Conservation (phyloP, 2,888 invertebrate genomes). For the Drosophila quinaria region DNA sequence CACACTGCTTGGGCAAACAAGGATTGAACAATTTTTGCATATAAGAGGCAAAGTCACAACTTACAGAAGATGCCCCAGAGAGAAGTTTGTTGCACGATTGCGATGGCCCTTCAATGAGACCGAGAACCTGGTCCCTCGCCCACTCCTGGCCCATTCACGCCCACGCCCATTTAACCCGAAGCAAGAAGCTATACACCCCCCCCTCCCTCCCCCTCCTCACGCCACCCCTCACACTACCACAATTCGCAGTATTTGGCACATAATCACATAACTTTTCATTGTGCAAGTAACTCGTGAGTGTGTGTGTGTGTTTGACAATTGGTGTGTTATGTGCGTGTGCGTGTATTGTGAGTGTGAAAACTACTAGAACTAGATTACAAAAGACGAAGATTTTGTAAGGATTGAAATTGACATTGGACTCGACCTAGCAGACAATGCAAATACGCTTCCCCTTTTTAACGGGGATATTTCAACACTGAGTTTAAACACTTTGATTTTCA, state of each 20-base stretch:
- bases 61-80: slow-evolving; percentile 53
- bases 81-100: slow-evolving; percentile 44
- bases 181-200: slow-evolving; percentile 22
- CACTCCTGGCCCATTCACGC: slow-evolving; percentile 18
- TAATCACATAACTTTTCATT: slow-evolving; percentile 68
- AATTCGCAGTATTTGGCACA: slow-evolving; percentile 5
- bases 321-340: slow-evolving; percentile 18
- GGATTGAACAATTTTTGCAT: slow-evolving; percentile 53
- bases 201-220: neutral
- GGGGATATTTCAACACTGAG: neutral
- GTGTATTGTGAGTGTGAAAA: slow-evolving; percentile 46
- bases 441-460: slow-evolving; percentile 4
- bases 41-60: slow-evolving; percentile 32
- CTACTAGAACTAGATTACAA: slow-evolving; percentile 65
- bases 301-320: slow-evolving; percentile 50
- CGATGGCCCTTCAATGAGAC: slow-evolving; percentile 39
- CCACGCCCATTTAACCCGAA: slow-evolving; percentile 27
- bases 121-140: neutral
- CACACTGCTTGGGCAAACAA: slow-evolving; percentile 50
- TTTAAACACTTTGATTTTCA: too few species aligned
- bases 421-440: slow-evolving; percentile 1
- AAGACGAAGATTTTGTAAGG: slow-evolving; percentile 26
- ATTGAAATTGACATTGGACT: neutral
- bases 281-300: slow-evolving; percentile 43
- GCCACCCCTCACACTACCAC: neutral